These are phyloP conservation scores for Yoshiicerus persimilis DNA, from an alignment of 1,140 invertebrate species.

Conservation along the genomic window DNA sequence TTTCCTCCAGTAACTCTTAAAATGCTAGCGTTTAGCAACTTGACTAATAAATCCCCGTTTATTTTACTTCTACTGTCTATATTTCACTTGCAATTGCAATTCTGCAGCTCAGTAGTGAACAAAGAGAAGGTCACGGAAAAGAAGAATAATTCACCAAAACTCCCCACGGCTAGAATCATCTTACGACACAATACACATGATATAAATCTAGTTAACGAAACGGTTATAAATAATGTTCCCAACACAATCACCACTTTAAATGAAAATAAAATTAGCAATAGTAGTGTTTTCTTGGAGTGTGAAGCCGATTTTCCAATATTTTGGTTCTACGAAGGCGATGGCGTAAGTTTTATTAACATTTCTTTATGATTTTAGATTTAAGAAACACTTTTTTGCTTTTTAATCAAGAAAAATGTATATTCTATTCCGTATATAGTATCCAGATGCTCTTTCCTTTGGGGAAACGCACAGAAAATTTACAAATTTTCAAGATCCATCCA, in stretches of 20 bases:
- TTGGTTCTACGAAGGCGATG: constrained; percentile 24
- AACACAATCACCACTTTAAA: neutral
- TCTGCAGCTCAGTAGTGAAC: neutral
- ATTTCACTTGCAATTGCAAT: neutral
- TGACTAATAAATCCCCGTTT: too few relatives aligned
- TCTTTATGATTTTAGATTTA: too few relatives aligned
- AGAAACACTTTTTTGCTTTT: too few relatives aligned
- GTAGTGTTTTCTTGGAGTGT: neutral
- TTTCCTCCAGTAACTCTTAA: too few relatives aligned
- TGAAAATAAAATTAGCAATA: neutral
- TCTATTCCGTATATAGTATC: neutral
- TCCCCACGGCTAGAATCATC: neutral
- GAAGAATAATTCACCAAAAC: neutral
- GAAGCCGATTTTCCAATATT: neutral
- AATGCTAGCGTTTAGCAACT: too few relatives aligned
- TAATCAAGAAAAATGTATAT: too few relatives aligned
- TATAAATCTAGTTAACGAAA: neutral
- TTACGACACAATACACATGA: neutral
- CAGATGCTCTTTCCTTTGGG: neutral
- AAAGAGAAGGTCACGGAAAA: neutral
- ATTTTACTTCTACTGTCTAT: neutral
- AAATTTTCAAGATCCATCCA: neutral
- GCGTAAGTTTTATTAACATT: constrained; percentile 16
- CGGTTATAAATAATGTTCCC: neutral
- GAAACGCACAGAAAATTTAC: neutral